Evolutionary conservation across 1,140 invertebrate species (phyloP).

Genomic region (Drosophila burlai): DNA sequence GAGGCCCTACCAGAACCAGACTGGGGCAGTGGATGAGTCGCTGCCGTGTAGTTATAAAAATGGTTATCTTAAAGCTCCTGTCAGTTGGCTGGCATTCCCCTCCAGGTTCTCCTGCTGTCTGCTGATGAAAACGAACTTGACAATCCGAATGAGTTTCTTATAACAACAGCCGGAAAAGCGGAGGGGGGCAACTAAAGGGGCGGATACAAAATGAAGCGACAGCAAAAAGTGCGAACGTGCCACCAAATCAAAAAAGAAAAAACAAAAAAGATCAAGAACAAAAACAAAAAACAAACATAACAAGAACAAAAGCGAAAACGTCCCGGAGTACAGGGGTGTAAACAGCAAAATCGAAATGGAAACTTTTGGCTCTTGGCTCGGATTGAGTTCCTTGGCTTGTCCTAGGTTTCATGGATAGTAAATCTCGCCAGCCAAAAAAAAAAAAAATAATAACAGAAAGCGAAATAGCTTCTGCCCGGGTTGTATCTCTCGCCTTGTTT

Average conservation of each 20-base stretch:
- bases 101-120: constrained; percentile 46
- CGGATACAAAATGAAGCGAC: constrained; percentile 39
- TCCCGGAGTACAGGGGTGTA: constrained; percentile 26
- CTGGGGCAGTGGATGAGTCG: constrained; percentile 23
- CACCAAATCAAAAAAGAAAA: constrained; percentile 36
- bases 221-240: constrained; percentile 33
- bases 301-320: constrained; percentile 18
- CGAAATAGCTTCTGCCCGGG: constrained; percentile 22
- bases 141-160: constrained; percentile 83
- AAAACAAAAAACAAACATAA: background rate
- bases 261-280: background rate
- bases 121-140: constrained; percentile 82
- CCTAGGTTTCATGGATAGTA: constrained; percentile 34
- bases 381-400: constrained; percentile 66
- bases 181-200: constrained; percentile 15
- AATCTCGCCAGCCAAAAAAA: constrained; percentile 16
- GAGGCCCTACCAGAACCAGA: constrained; percentile 11
- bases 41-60: constrained; percentile 79
- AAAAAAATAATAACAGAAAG: constrained; percentile 34
- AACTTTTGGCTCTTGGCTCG: constrained; percentile 57
- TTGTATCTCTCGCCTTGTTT: constrained; percentile 19
- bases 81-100: constrained; percentile 54
- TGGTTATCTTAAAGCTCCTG: constrained; percentile 78
- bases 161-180: constrained; percentile 60
- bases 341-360: constrained; percentile 29